phyloP scores from a whole-genome alignment of 2,797 vertebrate species.

The Cygnus olor region DNA sequence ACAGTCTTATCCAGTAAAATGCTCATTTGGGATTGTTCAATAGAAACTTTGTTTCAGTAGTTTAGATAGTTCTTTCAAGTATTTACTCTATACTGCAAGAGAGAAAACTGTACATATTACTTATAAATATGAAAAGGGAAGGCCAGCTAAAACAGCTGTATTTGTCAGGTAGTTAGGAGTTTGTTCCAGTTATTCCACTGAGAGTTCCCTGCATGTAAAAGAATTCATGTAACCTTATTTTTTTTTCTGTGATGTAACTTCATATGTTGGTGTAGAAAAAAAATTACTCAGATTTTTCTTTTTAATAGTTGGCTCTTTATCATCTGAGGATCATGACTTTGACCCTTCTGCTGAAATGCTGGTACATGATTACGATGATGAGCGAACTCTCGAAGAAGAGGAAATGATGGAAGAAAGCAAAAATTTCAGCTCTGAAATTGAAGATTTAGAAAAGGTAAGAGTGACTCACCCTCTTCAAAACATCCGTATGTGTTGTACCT shows the following conservation, averaged over 20 bases:
- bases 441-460: conserved; percentile 95
- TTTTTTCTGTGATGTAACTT: not conserved
- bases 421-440: conserved; percentile 94
- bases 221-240: not conserved
- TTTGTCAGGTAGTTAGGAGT: not conserved
- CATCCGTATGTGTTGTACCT: not conserved
- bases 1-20: not conserved
- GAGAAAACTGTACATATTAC: not conserved
- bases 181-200: not conserved
- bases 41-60: not conserved
- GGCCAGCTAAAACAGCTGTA: not conserved
- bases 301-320: conserved; percentile 93
- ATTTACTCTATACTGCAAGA: not conserved
- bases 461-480: not conserved
- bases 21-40: not conserved
- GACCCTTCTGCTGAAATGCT: conserved; percentile 98
- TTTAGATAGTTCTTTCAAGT: not conserved
- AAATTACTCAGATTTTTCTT: conserved; percentile 23
- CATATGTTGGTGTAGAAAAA: not conserved
- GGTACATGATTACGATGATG: conserved; percentile 97
- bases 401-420: conserved; percentile 93
- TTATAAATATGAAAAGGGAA: not conserved
- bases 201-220: not conserved
- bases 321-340: conserved; percentile 99
- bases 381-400: conserved; percentile 95